Evolutionary conservation across 37 sponge, comb jelly and placozoan genomes (phyloP), one percentile per base, ranked within the genome.

Genomic region (Diacarnus erythraeanus): DNA sequence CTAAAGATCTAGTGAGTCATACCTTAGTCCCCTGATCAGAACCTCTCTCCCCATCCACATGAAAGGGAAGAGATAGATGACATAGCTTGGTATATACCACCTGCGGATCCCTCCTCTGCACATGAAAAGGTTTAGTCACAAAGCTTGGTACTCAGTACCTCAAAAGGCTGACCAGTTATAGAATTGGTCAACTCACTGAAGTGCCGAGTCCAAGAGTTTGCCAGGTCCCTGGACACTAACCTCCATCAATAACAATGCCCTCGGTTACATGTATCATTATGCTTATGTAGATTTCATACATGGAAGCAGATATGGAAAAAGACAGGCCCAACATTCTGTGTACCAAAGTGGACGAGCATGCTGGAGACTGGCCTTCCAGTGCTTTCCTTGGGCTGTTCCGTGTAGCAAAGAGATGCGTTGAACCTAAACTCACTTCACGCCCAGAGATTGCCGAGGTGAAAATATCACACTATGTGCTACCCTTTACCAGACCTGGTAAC

Each of bases 321-420:
- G 35, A 68, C 27, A 74, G 25, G 27, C n/a, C 70, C 21, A 69
- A 70, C 22, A 57, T 74, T 27, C 26, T 93, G 80, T 64, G 85
- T 22, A 77, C 75, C 42, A 82, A 81, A 71, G 75, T 93, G 9
- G 93, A 93, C 63, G 68, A 81, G 29, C 67, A 78, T 58, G 90
- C 90, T 39, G 93, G 93, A 5, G 66, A 80, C 42, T 93, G 93
- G 93, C 93, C 93, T 8, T 82, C 86, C 1, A 69, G 77, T 29
- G 81, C 90, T 20, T 83, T 88, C 42, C 35, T 93, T n/a, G 66
- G 35, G 0, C 77, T 93, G 12, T 84, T 80, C 37, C 31, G 44
- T 0, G 71, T 88, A 38, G 93, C 93, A 35, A 76, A 66, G 40
- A 35, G 69, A 47, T 87, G 93, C 58, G 69, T 93, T 1, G 78